phyloP scores from a whole-genome alignment of 92 coral and sea anemone genomes.

The Phenganax stokvisi region DNA sequence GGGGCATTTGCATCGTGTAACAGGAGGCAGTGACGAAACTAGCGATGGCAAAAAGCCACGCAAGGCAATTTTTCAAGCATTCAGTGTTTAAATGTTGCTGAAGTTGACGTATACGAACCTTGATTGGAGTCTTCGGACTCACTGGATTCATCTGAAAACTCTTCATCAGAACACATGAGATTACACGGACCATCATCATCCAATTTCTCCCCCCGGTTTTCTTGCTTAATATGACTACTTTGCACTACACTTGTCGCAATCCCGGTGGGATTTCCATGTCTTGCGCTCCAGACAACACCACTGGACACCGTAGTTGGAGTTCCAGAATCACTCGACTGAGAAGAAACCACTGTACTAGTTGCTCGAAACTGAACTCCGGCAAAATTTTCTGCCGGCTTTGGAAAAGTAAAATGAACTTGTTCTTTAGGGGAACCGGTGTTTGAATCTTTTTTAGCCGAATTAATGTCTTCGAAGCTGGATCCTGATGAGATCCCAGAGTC shows the following conservation, averaged over 20 bases:
- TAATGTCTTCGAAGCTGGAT: conserved; percentile 63
- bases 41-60: neutral
- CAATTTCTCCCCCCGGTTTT: conserved; percentile 7
- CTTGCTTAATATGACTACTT: conserved; percentile 14
- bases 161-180: conserved; percentile 42
- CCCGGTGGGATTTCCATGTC: conserved; percentile 25
- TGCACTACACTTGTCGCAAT: conserved; percentile 22
- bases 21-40: neutral
- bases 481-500: conserved; percentile 96
- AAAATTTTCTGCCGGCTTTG: conserved; percentile 14
- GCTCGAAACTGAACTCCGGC: conserved; percentile 41
- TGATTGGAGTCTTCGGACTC: conserved; percentile 4
- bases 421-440: conserved; percentile 50
- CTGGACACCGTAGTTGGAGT: conserved; percentile 42
- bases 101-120: conserved; percentile 7
- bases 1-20: neutral
- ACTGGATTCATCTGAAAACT: conserved; percentile 35
- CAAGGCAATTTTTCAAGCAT: neutral
- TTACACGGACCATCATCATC: conserved; percentile 10
- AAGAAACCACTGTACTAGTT: conserved; percentile 21
- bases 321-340: conserved; percentile 52
- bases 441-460: conserved; percentile 69
- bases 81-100: neutral
- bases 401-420: conserved; percentile 32
- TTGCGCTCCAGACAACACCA: conserved; percentile 7